Percentiles rank a stretch among this genome's conserved stretches.
Evolutionary conservation across 2,113 vertebrate species (phyloP).

Genomic region (Saguinus imperator): DNA sequence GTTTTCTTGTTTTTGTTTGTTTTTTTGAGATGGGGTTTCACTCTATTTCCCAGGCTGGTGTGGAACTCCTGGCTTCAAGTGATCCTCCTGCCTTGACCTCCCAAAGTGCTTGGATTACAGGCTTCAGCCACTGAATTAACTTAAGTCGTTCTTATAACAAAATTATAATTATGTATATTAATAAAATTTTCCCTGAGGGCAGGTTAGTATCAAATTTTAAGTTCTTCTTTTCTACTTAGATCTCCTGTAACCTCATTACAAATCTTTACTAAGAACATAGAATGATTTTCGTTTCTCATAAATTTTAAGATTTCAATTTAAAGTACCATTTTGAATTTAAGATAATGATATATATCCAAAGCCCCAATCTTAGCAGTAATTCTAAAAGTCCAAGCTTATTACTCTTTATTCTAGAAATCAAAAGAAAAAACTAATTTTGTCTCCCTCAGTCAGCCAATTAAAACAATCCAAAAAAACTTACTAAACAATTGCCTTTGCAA

Average conservation of each 20-base stretch:
- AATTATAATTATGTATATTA: not conserved
- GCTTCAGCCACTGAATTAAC: too few species aligned
- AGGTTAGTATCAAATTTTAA: slow-evolving; percentile 31
- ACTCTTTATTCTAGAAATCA: not conserved
- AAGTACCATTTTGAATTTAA: slow-evolving; percentile 31
- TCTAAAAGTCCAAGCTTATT: slow-evolving; percentile 1
- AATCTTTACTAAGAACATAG: not conserved
- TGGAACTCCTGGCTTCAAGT: too few species aligned
- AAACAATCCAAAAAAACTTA: slow-evolving; percentile 22
- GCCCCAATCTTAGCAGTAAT: not conserved
- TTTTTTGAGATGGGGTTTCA: too few species aligned
- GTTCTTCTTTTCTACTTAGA: not conserved
- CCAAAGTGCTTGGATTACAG: too few species aligned
- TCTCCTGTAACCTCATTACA: not conserved
- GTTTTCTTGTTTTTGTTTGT: too few species aligned
- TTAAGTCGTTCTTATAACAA: not conserved
- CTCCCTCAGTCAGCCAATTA: not conserved
- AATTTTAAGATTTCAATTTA: slow-evolving; percentile 21
- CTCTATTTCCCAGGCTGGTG: too few species aligned
- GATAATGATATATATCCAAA: slow-evolving; percentile 13
- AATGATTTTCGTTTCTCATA: not conserved
- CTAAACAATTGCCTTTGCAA: not conserved
- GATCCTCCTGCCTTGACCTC: too few species aligned
- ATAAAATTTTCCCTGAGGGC: not conserved
- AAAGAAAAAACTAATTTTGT: not conserved